Evolutionary conservation across 2,888 invertebrate species (phyloP), one percentile per base, ranked within the genome.

Genomic region (Andricus quercusramuli): DNA sequence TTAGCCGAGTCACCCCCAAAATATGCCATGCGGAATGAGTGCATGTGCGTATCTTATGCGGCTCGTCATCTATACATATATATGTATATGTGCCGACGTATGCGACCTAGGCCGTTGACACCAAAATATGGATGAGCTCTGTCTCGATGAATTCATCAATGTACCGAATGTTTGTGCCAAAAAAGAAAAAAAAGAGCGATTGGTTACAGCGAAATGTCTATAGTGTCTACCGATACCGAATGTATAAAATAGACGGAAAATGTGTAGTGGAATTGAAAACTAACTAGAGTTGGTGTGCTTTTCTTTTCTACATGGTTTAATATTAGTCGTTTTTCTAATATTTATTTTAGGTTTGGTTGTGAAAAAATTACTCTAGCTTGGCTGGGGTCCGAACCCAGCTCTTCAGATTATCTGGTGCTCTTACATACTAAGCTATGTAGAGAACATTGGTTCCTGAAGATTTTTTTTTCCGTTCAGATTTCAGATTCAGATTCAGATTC

Each of bases 21-120:
- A 74, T 82, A 80, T 82, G 77, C 79, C 79, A 76, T 79, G 82
- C 41, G 62, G 76, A 66, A 77, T 74, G 74, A 74, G 74, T 74
- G 66, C 56, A 59, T 67, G n/a, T 59, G 59, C 78, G 22, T 67
- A 59, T 67, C 78, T 64, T 67, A 66, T 29, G 37, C 67, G 37
- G 6, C 56, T 44, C 65, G 65, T 47, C 20, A 29, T 32, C n/a
- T 22, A n/a, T 11, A 37, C 32, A 37, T 62, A 13, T 62, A 13
- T 62, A 6, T 77, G 76, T 51, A 62, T 74, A 37, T 78, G 78
- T 67, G 70, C 13, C 22, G 68, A 37, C 22, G 37, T 67, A 78
- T 44, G 32, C n/a, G 4, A 62, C 62, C 22, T 15, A 62, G 62
- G 25, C 66, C 65, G 51, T 67, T 56, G 44, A 37, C 68, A 51